phyloP scores from a whole-genome alignment of 2,888 invertebrate genomes.

The Drosophila affinis region DNA sequence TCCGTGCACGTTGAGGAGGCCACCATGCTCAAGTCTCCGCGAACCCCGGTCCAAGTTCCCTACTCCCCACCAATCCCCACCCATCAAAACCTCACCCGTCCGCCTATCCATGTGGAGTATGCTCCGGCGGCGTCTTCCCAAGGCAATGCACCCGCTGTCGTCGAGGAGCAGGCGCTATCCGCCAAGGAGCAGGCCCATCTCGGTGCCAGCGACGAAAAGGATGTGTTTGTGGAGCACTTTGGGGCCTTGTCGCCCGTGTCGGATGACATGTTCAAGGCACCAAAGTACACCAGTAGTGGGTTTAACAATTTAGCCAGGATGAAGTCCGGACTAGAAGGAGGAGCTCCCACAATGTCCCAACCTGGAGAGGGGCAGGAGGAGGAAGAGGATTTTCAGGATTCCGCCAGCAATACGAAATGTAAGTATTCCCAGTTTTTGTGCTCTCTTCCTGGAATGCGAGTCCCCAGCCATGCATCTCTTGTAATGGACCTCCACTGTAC shows the following conservation, averaged over 20 bases:
- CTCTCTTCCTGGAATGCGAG: background rate
- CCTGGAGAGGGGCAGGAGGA: constrained; percentile 4
- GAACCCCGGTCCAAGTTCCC: background rate
- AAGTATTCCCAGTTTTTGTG: constrained; percentile 44
- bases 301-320: constrained; percentile 37
- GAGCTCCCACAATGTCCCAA: background rate
- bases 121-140: constrained; percentile 12
- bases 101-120: constrained; percentile 49
- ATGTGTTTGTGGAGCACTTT: constrained; percentile 77
- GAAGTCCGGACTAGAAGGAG: constrained; percentile 9
- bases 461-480: background rate
- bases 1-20: constrained; percentile 36
- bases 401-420: constrained; percentile 66
- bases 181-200: constrained; percentile 78
- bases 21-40: background rate
- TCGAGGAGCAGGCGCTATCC: constrained; percentile 67
- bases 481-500: background rate
- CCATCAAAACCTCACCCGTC: constrained; percentile 54
- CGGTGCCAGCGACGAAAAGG: constrained; percentile 78
- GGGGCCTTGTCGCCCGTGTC: constrained; percentile 66
- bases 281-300: constrained; percentile 51
- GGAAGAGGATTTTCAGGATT: constrained; percentile 67
- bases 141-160: constrained; percentile 38
- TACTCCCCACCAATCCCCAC: constrained; percentile 51
- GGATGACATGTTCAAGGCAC: constrained; percentile 75